Percentiles rank a stretch among this genome's conserved stretches.
These are phyloP conservation scores for Troides helena DNA, from an alignment of 2,888 invertebrate genomes.

Conservation along the genomic window DNA sequence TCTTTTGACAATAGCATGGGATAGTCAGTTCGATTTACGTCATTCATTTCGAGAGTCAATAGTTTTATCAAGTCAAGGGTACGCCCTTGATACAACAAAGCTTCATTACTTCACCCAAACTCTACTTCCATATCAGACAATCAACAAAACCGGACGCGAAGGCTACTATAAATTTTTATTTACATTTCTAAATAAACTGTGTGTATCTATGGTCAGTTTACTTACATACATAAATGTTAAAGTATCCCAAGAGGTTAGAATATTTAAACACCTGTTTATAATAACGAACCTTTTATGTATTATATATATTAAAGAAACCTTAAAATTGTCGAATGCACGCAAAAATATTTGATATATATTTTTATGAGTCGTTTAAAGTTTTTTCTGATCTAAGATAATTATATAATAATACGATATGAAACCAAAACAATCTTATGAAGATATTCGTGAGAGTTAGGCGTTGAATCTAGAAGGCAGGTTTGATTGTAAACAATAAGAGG, in stretches of 20 bases:
- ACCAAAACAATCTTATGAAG: background rate
- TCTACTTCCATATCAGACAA: constrained; percentile 12
- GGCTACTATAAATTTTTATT: constrained; percentile 1
- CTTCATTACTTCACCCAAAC: background rate
- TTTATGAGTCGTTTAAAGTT: background rate
- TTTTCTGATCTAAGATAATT: background rate
- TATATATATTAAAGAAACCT: too few relatives aligned
- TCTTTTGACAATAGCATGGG: background rate
- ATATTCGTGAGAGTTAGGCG: background rate
- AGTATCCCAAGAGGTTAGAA: too few relatives aligned
- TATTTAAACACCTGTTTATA: too few relatives aligned
- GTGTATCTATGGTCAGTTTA: too few relatives aligned
- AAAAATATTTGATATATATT: background rate
- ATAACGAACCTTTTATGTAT: too few relatives aligned
- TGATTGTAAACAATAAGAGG: constrained; percentile 16
- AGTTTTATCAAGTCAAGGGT: constrained; percentile 15
- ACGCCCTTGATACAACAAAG: background rate
- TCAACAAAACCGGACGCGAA: constrained; percentile 7
- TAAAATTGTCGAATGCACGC: background rate
- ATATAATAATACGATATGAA: background rate
- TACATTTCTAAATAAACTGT: background rate
- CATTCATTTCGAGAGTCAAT: constrained; percentile 5
- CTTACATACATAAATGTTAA: too few relatives aligned
- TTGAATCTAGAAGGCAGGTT: background rate
- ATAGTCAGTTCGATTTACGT: constrained; percentile 2